Evolutionary conservation across 2,113 vertebrate species (phyloP), one percentile per base, ranked within the genome.

Genomic region (Uropsilus gracilis): DNA sequence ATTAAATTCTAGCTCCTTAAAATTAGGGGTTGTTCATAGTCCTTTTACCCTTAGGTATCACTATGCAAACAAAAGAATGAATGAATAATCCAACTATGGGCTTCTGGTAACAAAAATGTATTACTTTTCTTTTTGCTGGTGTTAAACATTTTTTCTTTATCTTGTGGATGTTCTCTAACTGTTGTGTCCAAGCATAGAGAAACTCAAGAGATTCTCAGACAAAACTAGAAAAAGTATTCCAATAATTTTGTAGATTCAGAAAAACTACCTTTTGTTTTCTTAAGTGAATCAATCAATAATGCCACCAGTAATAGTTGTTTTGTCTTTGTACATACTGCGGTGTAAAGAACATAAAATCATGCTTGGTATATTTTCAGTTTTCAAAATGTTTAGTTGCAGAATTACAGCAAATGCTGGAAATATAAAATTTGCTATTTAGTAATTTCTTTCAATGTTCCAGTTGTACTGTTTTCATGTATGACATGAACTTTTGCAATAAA

Each of bases 361-460:
- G 8, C 8, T 61, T 44, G 24, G 6, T 55, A 50, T 68, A 50
- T 76, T 90, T 75, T 90, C 6, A 86, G 8, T 44, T 44, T 30
- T 89, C 76, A 73, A 63, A 72, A 8, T 12, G 16, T 96, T 39
- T 90, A 30, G 11, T 57, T 2, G 50, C 50, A 42, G 42, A 71
- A 86, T 68, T 90, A 83, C 77, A 28, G 39, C 8, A 63, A n/a
- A 73, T 20, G 83, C 44, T 94, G 26, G 48, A 86, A 82, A 83
- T 61, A 24, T 78, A 77, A 64, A 30, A 89, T 68, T 8, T 69
- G 48, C 53, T 11, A 32, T 55, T 88, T 91, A 72, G 44, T 77
- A 37, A 63, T 92, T 78, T 93, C 42, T 90, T 84, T 85, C 13
- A 61, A 2, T 50, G 30, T 87, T 32, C 53, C 42, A 34, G 1